Conservation (phyloP, 2,797 vertebrate species). For the Falco columbarius region DNA sequence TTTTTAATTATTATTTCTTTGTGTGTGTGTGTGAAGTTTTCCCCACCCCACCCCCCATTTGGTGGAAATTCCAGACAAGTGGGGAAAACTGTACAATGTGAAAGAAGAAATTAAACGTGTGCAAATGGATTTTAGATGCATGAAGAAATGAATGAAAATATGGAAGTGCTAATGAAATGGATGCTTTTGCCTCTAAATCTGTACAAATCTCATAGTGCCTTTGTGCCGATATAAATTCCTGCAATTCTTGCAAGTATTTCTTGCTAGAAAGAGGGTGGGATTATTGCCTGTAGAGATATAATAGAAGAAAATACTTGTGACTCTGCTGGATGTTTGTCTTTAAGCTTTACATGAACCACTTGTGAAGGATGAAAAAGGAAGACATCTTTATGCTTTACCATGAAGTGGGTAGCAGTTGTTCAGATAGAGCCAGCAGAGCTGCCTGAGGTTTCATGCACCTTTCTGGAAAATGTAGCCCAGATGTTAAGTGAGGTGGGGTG, state of each 20-base stretch:
- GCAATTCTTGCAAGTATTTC: background rate
- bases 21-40: background rate
- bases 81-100: background rate
- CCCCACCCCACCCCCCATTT: background rate
- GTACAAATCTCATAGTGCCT: background rate
- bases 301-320: background rate
- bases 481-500: rapidly evolving
- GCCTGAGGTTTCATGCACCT: background rate
- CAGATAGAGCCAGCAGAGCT: background rate
- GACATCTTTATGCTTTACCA: too few species aligned
- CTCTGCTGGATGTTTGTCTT: background rate
- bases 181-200: background rate
- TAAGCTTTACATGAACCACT: rapidly evolving
- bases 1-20: background rate
- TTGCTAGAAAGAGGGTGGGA: background rate
- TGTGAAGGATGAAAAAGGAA: background rate
- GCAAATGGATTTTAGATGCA: background rate
- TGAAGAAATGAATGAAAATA: background rate
- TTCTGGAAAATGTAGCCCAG: background rate
- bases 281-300: background rate
- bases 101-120: background rate
- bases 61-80: background rate
- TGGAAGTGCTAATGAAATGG: background rate
- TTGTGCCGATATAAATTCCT: background rate
- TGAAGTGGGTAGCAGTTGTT: background rate